A percentile compares a stretch with the other conserved stretches of the same genome.
These are phyloP conservation scores for Camponotus floridanus DNA, from an alignment of 1,140 invertebrate genomes.

Conservation along the genomic window DNA sequence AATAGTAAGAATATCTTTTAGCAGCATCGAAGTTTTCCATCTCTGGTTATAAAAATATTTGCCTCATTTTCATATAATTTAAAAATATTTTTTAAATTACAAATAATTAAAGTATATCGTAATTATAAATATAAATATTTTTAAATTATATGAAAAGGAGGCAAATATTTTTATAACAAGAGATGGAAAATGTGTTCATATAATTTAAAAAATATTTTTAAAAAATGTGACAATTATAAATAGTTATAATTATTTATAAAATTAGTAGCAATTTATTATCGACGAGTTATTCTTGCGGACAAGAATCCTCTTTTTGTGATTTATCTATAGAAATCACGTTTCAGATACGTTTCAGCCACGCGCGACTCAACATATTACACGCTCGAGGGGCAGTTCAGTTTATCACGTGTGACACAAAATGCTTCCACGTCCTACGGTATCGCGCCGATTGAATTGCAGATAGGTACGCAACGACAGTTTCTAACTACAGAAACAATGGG, in stretches of 20 bases:
- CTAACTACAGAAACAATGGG: constrained; percentile 75
- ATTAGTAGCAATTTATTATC: neutral
- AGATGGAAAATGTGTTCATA: no score
- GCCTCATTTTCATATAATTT: neutral
- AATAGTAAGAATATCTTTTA: constrained; percentile 29
- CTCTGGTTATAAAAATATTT: neutral
- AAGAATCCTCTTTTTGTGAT: constrained; percentile 12
- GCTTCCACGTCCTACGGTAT: constrained; percentile 64
- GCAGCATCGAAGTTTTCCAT: neutral
- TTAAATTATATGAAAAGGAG: no score
- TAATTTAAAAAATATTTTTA: no score
- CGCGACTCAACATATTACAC: constrained; percentile 54
- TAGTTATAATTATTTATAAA: neutral
- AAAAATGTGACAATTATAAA: neutral
- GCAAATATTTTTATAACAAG: no score
- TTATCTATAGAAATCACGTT: constrained; percentile 29
- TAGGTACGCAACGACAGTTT: constrained; percentile 67
- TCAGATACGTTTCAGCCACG: neutral
- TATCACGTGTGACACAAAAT: constrained; percentile 62
- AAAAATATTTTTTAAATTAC: no score
- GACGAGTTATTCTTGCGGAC: neutral
- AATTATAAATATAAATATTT: no score
- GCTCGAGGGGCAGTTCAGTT: constrained; percentile 31
- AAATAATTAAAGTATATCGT: no score
- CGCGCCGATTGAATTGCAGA: constrained; percentile 75